Evolutionary conservation across 2,797 vertebrate species (phyloP).

Genomic region (Sylvia borin): DNA sequence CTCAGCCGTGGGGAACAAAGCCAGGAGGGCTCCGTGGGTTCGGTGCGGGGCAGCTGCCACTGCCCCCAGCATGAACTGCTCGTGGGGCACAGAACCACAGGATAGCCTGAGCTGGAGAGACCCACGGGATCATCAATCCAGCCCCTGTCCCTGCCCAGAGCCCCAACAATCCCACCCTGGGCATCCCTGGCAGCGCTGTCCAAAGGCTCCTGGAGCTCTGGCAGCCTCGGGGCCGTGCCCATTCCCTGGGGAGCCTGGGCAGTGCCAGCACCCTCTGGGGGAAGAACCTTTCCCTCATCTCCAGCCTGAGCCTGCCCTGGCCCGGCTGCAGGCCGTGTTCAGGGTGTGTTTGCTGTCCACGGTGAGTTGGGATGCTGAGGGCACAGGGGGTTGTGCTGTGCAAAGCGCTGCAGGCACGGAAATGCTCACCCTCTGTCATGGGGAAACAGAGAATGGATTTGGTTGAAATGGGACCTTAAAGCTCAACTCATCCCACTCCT

Average conservation of each 20-base stretch:
- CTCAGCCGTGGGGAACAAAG: neutral
- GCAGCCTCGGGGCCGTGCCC: neutral
- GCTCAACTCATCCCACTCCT: no score
- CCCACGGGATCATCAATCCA: rapidly evolving
- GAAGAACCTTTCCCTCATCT: neutral
- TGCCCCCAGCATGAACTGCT: neutral
- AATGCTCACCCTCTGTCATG: neutral
- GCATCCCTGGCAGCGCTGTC: neutral
- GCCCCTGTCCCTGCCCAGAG: rapidly evolving
- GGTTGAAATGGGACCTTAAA: no score
- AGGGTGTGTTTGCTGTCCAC: neutral
- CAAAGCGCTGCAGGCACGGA: rapidly evolving
- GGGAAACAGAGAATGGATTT: neutral
- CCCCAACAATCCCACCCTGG: neutral
- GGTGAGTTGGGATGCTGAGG: neutral
- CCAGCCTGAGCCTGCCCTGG: neutral
- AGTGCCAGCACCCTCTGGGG: neutral
- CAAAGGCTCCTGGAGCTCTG: neutral
- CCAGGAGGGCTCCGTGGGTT: neutral
- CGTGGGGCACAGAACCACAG: neutral
- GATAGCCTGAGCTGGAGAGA: neutral
- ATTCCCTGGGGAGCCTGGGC: neutral
- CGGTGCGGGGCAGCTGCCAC: neutral
- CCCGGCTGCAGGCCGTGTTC: neutral
- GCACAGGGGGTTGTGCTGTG: rapidly evolving